Conservation (phyloP, 2,113 vertebrate genomes). For the Barbus barbus region DNA sequence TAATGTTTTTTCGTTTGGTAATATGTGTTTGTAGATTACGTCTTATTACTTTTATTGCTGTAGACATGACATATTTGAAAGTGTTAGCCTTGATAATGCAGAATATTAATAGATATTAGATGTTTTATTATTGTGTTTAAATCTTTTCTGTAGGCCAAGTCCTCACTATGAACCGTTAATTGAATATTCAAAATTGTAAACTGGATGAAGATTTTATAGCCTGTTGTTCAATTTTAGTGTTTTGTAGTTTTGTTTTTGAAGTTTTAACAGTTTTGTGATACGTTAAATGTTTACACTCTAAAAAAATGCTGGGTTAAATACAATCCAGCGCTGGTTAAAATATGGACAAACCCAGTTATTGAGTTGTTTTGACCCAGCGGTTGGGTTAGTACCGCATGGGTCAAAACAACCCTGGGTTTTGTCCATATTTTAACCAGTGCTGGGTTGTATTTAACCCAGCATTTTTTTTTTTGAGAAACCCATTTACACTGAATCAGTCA, state of each 20-base stretch:
- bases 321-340: no score
- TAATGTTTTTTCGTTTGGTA: not conserved
- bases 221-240: not conserved
- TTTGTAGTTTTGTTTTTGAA: not conserved
- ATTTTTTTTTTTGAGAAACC: no score
- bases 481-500: not conserved
- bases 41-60: not conserved
- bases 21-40: not conserved
- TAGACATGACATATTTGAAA: not conserved
- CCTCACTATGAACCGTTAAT: not conserved
- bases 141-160: conserved; percentile 4
- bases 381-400: no score
- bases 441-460: no score
- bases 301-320: no score
- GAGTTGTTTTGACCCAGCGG: no score
- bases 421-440: no score
- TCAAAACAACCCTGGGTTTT: no score
- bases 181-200: conserved; percentile 1
- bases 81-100: not conserved
- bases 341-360: no score
- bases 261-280: not conserved
- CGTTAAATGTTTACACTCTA: not conserved
- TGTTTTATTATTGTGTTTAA: not conserved
- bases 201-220: not conserved
- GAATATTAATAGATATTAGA: not conserved